Conservation (phyloP, 2,113 vertebrate genomes). For the Mystacornis crossleyi region DNA sequence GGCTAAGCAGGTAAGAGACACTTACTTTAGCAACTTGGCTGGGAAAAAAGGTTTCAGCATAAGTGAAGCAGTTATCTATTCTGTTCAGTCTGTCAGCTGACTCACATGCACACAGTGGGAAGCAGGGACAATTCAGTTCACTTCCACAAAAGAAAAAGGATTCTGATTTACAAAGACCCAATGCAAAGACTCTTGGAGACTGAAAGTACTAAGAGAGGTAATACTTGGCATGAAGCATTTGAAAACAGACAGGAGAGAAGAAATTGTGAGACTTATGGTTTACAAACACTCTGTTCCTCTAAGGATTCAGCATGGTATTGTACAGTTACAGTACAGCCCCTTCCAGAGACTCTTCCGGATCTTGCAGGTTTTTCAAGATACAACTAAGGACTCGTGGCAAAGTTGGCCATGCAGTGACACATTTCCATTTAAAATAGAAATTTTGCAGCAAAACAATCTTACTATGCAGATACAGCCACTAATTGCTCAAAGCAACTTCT, state of each 20-base stretch:
- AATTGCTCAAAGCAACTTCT: constrained; percentile 23
- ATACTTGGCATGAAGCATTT: neutral
- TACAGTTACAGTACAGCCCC: neutral
- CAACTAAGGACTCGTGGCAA: neutral
- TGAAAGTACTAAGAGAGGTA: neutral
- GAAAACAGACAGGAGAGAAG: neutral
- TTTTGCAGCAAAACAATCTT: neutral
- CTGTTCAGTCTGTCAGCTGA: neutral
- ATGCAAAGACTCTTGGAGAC: neutral
- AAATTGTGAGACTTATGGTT: neutral
- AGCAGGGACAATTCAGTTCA: neutral
- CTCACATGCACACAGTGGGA: neutral
- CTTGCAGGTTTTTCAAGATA: neutral
- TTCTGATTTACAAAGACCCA: neutral
- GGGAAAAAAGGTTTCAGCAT: neutral
- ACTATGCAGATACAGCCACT: neutral
- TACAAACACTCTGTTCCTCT: neutral
- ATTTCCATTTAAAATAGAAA: constrained; percentile 31
- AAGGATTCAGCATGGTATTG: neutral
- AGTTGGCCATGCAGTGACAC: neutral
- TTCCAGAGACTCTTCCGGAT: neutral
- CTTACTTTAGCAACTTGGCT: neutral
- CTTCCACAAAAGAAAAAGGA: neutral
- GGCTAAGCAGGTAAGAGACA: neutral
- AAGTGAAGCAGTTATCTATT: neutral